Evolutionary conservation across 1,140 invertebrate genomes (phyloP), one percentile per base, ranked within the genome.

Genomic region (Procambarus clarkii): DNA sequence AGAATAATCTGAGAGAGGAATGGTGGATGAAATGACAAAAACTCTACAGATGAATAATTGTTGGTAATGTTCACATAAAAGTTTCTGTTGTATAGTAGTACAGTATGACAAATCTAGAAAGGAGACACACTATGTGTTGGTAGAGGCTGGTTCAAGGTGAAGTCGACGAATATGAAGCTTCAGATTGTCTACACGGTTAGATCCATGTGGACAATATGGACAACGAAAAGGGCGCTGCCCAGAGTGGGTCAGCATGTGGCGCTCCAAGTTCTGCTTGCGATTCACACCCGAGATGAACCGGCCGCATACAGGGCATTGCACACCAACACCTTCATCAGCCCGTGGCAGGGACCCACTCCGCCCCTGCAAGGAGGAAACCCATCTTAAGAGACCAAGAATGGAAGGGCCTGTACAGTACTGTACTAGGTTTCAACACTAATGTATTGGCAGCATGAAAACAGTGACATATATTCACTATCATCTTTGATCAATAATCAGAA

Each of bases 211-310:
- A 94, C 97, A 98, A 92, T 96, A 95, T 92, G 96, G 96, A 94
- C 97, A 98, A 93, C 96, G 96, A 94, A 97, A 97, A 3, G 97
- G 96, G 2, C 96, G 95, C 93, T 97, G 96, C 2, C 96, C 96
- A 3, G 96, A 96, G 94, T 97, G 97, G 0, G 97, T 96, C 58
- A 97, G 93, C 87, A 97, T 96, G 94, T 97, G 97, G 0, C 97
- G 95, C 93, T 97, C 97, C 93, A 97, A 94, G 71, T 92, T 91
- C 88, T 91, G 82, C 76, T 91, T 92, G 78, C 87, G 89, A 71
- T 91, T 91, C 71, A 91, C 89, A 34, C 87, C 91, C 18, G 76
- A 85, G 81, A 91, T 91, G 82, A 85, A 91, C 58, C 89, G 82
- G 54, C 82, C 82, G 89, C 89, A 91, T 34, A 91, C 89, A n/a